These are phyloP conservation scores for Melikaiella ostensackeni DNA, from an alignment of 2,888 invertebrate genomes.

Conservation along the genomic window DNA sequence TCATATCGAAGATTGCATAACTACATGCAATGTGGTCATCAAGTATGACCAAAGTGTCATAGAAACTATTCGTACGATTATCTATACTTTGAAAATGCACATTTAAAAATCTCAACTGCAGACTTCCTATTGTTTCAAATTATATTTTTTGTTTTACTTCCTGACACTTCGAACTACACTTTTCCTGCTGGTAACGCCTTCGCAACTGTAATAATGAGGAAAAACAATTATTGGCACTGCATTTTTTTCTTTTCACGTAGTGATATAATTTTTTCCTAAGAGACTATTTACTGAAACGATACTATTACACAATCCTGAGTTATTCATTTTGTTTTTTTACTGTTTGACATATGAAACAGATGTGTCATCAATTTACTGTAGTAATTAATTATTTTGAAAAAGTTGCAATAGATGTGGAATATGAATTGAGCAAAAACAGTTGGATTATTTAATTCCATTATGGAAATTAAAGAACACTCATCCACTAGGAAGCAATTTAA, in stretches of 20 bases:
- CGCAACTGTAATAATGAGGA: neutral
- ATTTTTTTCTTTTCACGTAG: neutral
- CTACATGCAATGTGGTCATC: constrained; percentile 46
- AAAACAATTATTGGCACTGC: neutral
- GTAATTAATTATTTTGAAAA: too few species aligned
- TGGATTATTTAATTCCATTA: too few species aligned
- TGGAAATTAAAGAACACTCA: too few species aligned
- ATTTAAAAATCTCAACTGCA: neutral
- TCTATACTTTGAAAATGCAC: neutral
- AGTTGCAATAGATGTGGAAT: too few species aligned
- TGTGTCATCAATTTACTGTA: neutral
- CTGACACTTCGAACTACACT: neutral
- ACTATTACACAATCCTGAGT: neutral
- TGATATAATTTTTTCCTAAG: neutral
- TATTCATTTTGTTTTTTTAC: neutral
- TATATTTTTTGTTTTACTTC: neutral
- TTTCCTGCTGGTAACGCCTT: neutral
- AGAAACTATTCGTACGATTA: constrained; percentile 28
- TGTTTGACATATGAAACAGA: neutral
- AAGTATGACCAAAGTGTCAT: constrained; percentile 43
- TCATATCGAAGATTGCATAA: constrained; percentile 44
- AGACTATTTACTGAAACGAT: constrained; percentile 2
- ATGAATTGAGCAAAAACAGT: too few species aligned
- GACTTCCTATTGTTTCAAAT: neutral
- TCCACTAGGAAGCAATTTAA: too few species aligned